Base-by-base conservation (phyloP, 2,888 invertebrate species). In the Artemia sinica region DNA sequence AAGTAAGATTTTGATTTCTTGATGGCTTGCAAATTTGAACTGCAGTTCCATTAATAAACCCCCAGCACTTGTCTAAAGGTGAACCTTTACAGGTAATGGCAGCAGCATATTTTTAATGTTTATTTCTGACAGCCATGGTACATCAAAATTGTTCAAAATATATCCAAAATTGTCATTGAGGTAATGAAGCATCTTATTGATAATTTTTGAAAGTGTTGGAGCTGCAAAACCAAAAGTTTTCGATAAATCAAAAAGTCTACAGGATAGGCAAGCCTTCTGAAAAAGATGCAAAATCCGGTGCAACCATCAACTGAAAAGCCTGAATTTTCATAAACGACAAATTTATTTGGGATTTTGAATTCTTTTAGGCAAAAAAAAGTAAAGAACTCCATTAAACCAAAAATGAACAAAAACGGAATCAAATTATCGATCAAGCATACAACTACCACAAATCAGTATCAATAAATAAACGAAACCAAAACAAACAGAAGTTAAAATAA, bases 21-120 rank as follows among this genome's bases (percentile, higher is more conserved):
- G 52, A 52, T 52, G 52, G 52, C n/a, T n/a, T 52, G n/a, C 52
- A 52, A 52, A 52, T 52, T n/a, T 52, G 52, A 52, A 52, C 52
- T 52, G 52, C 52, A 52, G 52, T 52, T n/a, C 52, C 52, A 52
- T 52, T n/a, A n/a, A 52, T n/a, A n/a, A 52, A 52, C n/a, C 52
- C 52, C 52, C 52, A 52, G 52, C 52, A 52, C 52, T 52, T 52
- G 52, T 52, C 52, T 11, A 52, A 52, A n/a, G 52, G 52, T n/a
- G 52, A 11, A n/a, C 52, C 52, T 52, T 52, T 52, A 11, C 52
- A 11, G 11, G n/a, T 11, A 11, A 52, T n/a, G n/a, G 52, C 52
- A 11, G n/a, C 11, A 52, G 52, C 11, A n/a, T 52, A 52, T 52
- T 52, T n/a, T 52, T 52, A n/a, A 52, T 52, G 11, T 52, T 52